These are phyloP conservation scores for Sisyra terminalis DNA, from an alignment of 2,888 invertebrate species.

Conservation along the genomic window DNA sequence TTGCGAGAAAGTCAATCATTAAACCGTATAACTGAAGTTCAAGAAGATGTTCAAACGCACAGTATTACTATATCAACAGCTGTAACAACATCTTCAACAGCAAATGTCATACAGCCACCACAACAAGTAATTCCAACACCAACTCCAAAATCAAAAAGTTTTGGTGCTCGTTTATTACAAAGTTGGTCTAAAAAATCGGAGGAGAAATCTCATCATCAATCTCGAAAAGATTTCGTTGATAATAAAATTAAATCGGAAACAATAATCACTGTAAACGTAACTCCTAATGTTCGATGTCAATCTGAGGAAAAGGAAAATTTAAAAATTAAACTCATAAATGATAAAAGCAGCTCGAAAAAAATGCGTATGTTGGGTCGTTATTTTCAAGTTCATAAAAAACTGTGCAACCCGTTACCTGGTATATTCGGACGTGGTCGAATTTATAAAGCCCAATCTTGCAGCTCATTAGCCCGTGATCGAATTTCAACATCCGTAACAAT, in stretches of 20 bases:
- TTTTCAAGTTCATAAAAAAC: conserved; percentile 47
- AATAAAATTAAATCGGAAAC: conserved; percentile 13
- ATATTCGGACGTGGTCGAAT: conserved; percentile 35
- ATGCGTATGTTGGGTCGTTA: conserved; percentile 46
- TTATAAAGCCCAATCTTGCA: conserved; percentile 45
- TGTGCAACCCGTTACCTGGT: conserved; percentile 42
- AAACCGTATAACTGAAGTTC: conserved; percentile 73
- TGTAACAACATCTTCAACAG: conserved; percentile 16
- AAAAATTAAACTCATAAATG: conserved; percentile 19
- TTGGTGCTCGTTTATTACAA: conserved; percentile 28
- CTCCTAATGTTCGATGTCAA: conserved; percentile 14
- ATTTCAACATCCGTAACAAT: conserved; percentile 25
- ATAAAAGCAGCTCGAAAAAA: conserved; percentile 28
- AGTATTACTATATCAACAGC: conserved; percentile 20
- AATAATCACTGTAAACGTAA: too few species aligned
- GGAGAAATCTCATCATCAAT: conserved; percentile 14
- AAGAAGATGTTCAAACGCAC: conserved; percentile 41
- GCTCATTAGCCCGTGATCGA: conserved; percentile 37
- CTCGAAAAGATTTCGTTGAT: conserved; percentile 14
- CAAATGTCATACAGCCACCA: not conserved
- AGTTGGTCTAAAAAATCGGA: conserved; percentile 21
- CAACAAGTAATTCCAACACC: not conserved
- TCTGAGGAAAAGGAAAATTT: conserved; percentile 18
- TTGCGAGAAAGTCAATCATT: conserved; percentile 70
- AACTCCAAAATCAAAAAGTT: not conserved